phyloP scores from a whole-genome alignment of 1,140 invertebrate genomes.

The Macrobrachium rosenbergii region DNA sequence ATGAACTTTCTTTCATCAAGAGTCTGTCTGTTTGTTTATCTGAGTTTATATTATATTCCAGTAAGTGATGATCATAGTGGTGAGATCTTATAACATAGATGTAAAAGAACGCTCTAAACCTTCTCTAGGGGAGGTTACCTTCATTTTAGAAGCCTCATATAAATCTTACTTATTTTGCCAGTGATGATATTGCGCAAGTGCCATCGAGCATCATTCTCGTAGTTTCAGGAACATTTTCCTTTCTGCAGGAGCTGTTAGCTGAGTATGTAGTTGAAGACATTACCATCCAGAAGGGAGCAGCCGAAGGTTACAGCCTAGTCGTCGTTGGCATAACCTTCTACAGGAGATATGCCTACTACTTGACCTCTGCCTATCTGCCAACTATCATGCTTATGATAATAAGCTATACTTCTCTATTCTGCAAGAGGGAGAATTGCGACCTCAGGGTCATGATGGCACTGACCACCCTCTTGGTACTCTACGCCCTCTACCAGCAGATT shows the following conservation, averaged over 20 bases:
- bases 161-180: too few relatives aligned
- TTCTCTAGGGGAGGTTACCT: too few relatives aligned
- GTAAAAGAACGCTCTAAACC: neutral
- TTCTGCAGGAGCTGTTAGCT: conserved; percentile 17
- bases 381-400: conserved; percentile 53
- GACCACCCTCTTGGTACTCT: conserved; percentile 37
- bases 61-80: too few relatives aligned
- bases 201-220: neutral
- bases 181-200: too few relatives aligned
- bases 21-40: too few relatives aligned
- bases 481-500: conserved; percentile 55
- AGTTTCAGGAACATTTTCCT: neutral
- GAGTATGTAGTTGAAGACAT: conserved; percentile 32
- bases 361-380: conserved; percentile 49
- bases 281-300: neutral
- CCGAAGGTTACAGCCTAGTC: conserved; percentile 37
- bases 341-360: conserved; percentile 40
- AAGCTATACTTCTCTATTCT: conserved; percentile 46
- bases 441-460: conserved; percentile 51
- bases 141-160: too few relatives aligned
- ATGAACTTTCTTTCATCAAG: too few relatives aligned
- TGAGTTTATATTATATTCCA: too few relatives aligned
- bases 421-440: conserved; percentile 39
- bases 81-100: too few relatives aligned
- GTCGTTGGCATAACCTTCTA: conserved; percentile 27